Evolutionary conservation across 2,797 vertebrate genomes (phyloP).

Genomic region (Pygocentrus nattereri): DNA sequence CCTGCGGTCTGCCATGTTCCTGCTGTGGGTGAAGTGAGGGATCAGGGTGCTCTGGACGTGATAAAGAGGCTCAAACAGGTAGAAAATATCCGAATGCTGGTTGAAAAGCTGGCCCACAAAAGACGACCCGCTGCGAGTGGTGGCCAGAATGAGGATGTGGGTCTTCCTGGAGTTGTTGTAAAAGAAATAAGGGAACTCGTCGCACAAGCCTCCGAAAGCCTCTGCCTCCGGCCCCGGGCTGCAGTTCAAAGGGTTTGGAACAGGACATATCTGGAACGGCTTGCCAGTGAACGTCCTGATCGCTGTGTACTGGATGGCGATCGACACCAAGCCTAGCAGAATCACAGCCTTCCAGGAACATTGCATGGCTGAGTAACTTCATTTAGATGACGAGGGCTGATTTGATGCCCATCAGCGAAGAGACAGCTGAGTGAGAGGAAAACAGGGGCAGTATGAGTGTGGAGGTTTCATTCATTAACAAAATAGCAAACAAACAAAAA

Average conservation of each 20-base stretch:
- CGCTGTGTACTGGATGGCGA: slow-evolving; percentile 94
- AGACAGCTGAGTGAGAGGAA: slow-evolving; percentile 32
- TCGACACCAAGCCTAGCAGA: slow-evolving; percentile 91
- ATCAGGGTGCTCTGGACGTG: slow-evolving; percentile 90
- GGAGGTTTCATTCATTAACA: not conserved
- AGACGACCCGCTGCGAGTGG: slow-evolving; percentile 90
- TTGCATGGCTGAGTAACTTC: slow-evolving; percentile 92
- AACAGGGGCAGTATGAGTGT: not conserved
- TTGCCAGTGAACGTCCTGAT: slow-evolving; percentile 92
- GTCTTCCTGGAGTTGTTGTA: slow-evolving; percentile 85
- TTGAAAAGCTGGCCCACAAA: slow-evolving; percentile 94
- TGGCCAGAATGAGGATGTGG: slow-evolving; percentile 90
- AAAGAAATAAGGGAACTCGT: slow-evolving; percentile 80
- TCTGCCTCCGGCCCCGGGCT: slow-evolving; percentile 85
- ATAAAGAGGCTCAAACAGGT: slow-evolving; percentile 94
- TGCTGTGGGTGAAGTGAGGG: slow-evolving; percentile 86
- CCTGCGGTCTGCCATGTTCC: slow-evolving; percentile 81
- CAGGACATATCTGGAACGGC: slow-evolving; percentile 86
- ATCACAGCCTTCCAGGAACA: slow-evolving; percentile 97
- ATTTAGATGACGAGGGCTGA: slow-evolving; percentile 74
- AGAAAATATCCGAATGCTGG: slow-evolving; percentile 92
- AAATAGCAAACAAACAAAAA: not conserved
- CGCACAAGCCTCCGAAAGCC: slow-evolving; percentile 79
- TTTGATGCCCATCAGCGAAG: slow-evolving; percentile 61
- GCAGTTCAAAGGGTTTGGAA: slow-evolving; percentile 79